Evolutionary conservation across 2,113 vertebrate species (phyloP), one percentile per base, ranked within the genome.

Genomic region (Chaenocephalus aceratus): DNA sequence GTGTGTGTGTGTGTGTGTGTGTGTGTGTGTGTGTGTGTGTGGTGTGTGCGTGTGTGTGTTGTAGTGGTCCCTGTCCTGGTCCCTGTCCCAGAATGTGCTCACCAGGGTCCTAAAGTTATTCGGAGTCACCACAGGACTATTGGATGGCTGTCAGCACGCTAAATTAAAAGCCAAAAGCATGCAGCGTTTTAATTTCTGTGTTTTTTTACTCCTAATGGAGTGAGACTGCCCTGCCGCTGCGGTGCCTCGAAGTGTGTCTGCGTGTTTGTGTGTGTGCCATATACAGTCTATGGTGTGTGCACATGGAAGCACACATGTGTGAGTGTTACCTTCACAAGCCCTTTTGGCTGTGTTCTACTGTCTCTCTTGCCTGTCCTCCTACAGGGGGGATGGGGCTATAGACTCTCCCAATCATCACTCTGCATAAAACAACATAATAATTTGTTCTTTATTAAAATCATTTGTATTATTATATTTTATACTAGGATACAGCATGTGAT

Each of bases 121-220:
- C 82, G 54, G 49, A 78, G 82, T 83, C 86, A 82, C 91, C 84
- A 69, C 90, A 89, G 84, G 86, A 84, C 70, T 81, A 75, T 88
- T 91, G 85, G 87, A 89, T 57, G 66, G 80, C 85, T 90, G 85
- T 92, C 91, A 91, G 87, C 79, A 68, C 5, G 2, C 72, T 85
- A 89, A 90, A 93, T 92, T 82, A 90, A 94, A 92, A 91, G 87
- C 88, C 90, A 85, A 82, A 89, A 83, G 85, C 85, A 88, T 10
- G 44, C 86, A 88, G 88, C 18, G 63, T 81, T 81, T 90, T 89
- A 80, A 92, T 88, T 90, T 88, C 36, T 80, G 68, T 89, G 77
- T 76, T 91, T 76, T 91, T 87, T 86, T 84, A 86, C 66, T 86
- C 64, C 82, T 79, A 76, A 84, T 51, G n/a, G 83, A 87, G 87